Evolutionary conservation across 2,888 invertebrate genomes (phyloP).

Genomic region (Plagodis pulveraria): DNA sequence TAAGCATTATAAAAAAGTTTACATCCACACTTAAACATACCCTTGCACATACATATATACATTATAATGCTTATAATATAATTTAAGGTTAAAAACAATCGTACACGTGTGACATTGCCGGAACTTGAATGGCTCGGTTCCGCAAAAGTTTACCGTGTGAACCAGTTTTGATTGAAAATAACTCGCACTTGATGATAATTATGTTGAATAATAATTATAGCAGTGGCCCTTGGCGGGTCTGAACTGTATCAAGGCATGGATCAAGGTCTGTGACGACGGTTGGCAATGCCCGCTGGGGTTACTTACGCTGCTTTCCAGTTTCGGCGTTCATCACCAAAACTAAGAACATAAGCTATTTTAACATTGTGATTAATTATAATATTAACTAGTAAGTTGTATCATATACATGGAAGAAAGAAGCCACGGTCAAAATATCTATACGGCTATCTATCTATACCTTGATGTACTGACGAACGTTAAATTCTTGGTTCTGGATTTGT

Average conservation of each 20-base stretch:
- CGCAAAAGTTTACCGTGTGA: neutral
- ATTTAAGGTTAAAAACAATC: no score
- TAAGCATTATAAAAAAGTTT: no score
- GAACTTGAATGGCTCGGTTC: neutral
- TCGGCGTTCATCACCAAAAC: conserved; percentile 8
- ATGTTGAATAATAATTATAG: conserved; percentile 3
- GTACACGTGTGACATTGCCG: no score
- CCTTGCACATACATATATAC: no score
- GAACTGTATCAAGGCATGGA: conserved; percentile 41
- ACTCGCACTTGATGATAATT: neutral
- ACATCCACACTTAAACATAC: no score
- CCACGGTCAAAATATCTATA: no score
- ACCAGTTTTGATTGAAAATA: neutral
- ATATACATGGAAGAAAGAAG: no score
- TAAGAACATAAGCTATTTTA: conserved; percentile 1
- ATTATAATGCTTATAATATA: no score
- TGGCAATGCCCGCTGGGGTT: conserved; percentile 9
- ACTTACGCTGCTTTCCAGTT: conserved; percentile 40
- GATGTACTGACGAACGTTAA: no score
- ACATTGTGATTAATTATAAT: neutral
- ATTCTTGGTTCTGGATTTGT: no score
- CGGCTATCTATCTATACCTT: no score
- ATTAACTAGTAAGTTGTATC: neutral
- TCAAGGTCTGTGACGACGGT: conserved; percentile 32
- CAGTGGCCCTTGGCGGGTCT: conserved; percentile 32